Conservation (phyloP, 2,888 invertebrate species). For the Miltochrista miniata region DNA sequence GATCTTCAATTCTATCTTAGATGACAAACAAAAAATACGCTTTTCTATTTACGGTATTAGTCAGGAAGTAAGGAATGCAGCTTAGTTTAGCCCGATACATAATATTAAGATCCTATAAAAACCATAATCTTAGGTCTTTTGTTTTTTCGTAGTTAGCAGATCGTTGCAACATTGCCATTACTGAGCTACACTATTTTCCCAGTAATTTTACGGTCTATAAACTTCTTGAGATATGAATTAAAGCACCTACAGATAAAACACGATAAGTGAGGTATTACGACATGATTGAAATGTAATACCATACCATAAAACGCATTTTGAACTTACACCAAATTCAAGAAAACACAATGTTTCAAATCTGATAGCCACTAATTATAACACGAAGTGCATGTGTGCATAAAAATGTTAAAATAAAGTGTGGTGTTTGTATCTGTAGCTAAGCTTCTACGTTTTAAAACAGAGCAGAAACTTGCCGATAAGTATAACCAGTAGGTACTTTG, state of each 20-base stretch:
- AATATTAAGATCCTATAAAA: neutral
- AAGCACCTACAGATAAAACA: constrained; percentile 24
- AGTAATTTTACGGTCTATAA: constrained; percentile 41
- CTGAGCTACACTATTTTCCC: constrained; percentile 18
- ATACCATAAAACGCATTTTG: constrained; percentile 19
- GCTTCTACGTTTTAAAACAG: constrained; percentile 43
- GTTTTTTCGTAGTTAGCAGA: neutral
- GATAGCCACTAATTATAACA: constrained; percentile 35
- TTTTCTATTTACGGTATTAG: neutral
- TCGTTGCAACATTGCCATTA: constrained; percentile 20
- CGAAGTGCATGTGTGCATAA: constrained; percentile 29
- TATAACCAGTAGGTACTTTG: constrained; percentile 46
- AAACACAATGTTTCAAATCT: constrained; percentile 24
- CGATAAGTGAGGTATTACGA: constrained; percentile 28
- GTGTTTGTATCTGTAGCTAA: constrained; percentile 40
- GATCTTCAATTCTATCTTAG: too few relatives aligned
- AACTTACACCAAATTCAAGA: constrained; percentile 26
- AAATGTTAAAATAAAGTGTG: constrained; percentile 29
- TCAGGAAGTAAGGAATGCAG: too few relatives aligned
- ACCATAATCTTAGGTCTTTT: neutral
- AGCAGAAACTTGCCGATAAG: constrained; percentile 48
- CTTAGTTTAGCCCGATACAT: too few relatives aligned
- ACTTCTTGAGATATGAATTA: constrained; percentile 27
- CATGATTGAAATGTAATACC: constrained; percentile 38
- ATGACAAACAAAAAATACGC: too few relatives aligned